Percentiles rank a stretch among this genome's conserved stretches.
Evolutionary conservation across 2,113 vertebrate genomes (phyloP).

Genomic region (Daphoenositta chrysoptera): DNA sequence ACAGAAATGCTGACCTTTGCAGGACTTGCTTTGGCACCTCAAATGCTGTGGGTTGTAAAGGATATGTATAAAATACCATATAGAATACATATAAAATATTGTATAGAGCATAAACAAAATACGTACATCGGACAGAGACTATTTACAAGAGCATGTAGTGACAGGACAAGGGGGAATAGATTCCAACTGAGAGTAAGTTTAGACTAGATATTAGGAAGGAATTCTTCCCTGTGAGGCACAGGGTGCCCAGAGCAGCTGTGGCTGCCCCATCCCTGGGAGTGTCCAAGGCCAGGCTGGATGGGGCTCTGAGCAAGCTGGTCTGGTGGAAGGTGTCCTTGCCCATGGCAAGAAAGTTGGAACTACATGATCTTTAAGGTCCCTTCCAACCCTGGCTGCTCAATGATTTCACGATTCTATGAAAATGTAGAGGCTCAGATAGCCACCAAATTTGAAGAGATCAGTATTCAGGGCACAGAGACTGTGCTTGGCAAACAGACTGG

Average conservation of each 20-base stretch:
- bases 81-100: neutral
- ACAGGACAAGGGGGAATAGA: neutral
- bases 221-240: neutral
- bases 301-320: accelerated
- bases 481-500: neutral
- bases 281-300: neutral
- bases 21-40: neutral
- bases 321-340: neutral
- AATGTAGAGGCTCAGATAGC: neutral
- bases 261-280: neutral
- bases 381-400: neutral
- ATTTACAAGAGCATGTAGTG: neutral
- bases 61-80: neutral
- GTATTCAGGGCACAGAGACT: neutral
- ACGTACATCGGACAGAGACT: neutral
- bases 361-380: neutral
- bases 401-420: neutral
- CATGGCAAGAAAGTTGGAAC: neutral
- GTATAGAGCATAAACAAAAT: neutral
- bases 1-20: neutral
- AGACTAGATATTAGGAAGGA: neutral
- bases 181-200: neutral
- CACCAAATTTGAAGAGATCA: neutral
- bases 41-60: neutral
- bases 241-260: neutral